phyloP scores from a whole-genome alignment of 2,797 vertebrate genomes.

The Cheirogaleus major region DNA sequence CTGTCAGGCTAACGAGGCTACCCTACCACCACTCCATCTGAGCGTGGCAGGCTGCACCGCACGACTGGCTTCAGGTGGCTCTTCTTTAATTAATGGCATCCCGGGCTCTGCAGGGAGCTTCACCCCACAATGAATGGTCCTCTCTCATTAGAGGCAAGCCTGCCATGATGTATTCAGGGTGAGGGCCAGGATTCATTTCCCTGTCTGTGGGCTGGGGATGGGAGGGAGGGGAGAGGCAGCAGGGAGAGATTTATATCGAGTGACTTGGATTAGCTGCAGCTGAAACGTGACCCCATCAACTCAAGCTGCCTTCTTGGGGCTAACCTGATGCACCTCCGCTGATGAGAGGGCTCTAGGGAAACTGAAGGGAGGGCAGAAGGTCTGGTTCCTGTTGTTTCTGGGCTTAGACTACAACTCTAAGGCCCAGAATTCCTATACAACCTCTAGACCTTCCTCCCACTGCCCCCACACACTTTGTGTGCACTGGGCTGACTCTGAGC shows the following conservation, averaged over 20 bases:
- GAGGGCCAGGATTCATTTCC: conserved; percentile 86
- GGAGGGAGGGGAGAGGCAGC: conserved; percentile 67
- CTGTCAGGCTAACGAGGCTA: conserved; percentile 86
- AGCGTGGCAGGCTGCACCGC: conserved; percentile 85
- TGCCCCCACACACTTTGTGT: background rate
- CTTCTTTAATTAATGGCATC: conserved; percentile 90
- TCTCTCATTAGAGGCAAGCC: conserved; percentile 89
- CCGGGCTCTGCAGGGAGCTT: conserved; percentile 87
- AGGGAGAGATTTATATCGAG: conserved; percentile 86
- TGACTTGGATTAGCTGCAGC: conserved; percentile 89
- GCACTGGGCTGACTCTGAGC: background rate
- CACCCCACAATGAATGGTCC: conserved; percentile 88
- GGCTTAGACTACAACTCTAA: conserved; percentile 60
- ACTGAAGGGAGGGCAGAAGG: conserved; percentile 74
- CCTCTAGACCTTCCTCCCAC: background rate
- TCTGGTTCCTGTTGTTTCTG: conserved; percentile 64
- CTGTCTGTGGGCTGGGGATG: conserved; percentile 79
- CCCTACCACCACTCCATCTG: conserved; percentile 84
- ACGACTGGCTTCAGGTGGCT: conserved; percentile 88
- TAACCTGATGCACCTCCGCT: conserved; percentile 80
- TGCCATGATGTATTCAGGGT: conserved; percentile 89
- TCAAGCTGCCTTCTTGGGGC: conserved; percentile 88
- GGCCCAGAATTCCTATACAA: conserved; percentile 69
- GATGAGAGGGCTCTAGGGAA: conserved; percentile 76
- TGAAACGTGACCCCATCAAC: conserved; percentile 86